These are phyloP conservation scores for Brassicogethes aeneus DNA, from an alignment of 2,888 invertebrate genomes.

Conservation along the genomic window DNA sequence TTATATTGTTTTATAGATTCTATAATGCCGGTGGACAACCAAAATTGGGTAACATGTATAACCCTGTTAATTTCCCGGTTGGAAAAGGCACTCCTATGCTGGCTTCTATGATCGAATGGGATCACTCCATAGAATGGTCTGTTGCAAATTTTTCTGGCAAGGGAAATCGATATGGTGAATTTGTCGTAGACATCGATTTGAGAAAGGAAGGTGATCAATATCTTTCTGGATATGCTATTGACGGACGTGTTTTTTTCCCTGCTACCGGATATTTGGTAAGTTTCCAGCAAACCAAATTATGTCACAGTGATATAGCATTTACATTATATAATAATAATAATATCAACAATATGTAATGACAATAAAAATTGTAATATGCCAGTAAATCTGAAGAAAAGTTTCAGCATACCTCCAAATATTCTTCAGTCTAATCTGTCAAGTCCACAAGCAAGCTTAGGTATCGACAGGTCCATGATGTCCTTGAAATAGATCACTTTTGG, in stretches of 20 bases:
- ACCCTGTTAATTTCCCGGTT: conserved; percentile 74
- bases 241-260: conserved; percentile 89
- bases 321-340: no score
- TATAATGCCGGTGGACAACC: conserved; percentile 77
- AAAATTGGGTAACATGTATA: conserved; percentile 62
- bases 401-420: no score
- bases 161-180: conserved; percentile 61
- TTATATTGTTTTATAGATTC: conserved; percentile 41
- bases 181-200: conserved; percentile 68
- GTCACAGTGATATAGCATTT: no score
- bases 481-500: no score
- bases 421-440: no score
- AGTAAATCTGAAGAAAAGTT: no score
- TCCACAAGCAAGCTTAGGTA: no score
- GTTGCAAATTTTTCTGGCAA: conserved; percentile 66
- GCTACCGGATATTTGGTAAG: conserved; percentile 85
- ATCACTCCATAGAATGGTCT: conserved; percentile 82
- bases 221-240: conserved; percentile 81
- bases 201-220: conserved; percentile 65
- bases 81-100: conserved; percentile 87
- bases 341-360: no score
- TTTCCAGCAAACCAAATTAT: no score
- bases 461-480: no score
- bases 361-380: no score
- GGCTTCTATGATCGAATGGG: conserved; percentile 82